A percentile compares a stretch with the other conserved stretches of the same genome.
phyloP scores from a whole-genome alignment of 2,113 vertebrate genomes.

The Puntigrus tetrazona region DNA sequence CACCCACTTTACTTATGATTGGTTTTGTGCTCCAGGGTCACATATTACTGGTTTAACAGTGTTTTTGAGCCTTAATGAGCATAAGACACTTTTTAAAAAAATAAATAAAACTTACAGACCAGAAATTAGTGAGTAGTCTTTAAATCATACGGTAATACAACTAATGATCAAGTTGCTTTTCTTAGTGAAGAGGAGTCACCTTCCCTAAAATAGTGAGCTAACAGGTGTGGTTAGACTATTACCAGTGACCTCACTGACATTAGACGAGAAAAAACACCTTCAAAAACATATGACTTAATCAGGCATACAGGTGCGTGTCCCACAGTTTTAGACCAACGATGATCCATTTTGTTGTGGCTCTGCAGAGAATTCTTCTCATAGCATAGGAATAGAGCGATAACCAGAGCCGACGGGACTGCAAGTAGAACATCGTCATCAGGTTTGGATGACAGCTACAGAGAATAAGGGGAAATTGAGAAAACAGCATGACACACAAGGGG shows the following conservation, averaged over 20 bases:
- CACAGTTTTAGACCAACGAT: background rate
- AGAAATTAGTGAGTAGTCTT: background rate
- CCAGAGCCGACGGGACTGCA: background rate
- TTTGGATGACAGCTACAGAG: constrained; percentile 16
- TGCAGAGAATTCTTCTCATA: background rate
- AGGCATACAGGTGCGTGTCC: background rate
- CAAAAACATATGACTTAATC: background rate
- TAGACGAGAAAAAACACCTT: background rate
- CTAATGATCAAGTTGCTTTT: background rate
- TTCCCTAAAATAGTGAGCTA: background rate
- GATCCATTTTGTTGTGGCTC: constrained; percentile 12
- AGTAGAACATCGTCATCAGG: constrained; percentile 34
- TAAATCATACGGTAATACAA: background rate
- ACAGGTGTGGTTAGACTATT: constrained; percentile 26
- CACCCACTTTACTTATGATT: no score
- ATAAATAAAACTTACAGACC: no score
- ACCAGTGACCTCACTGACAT: background rate
- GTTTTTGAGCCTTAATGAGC: background rate
- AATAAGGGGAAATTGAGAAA: constrained; percentile 23
- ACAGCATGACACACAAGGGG: constrained; percentile 27
- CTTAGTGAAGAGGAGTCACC: background rate
- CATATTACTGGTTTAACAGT: background rate
- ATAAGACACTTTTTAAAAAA: background rate
- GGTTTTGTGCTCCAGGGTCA: no score
- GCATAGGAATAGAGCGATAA: constrained; percentile 16